Evolutionary conservation across 1,140 invertebrate genomes (phyloP), one percentile per base, ranked within the genome.

Genomic region (Aphelenchoides fujianensis): DNA sequence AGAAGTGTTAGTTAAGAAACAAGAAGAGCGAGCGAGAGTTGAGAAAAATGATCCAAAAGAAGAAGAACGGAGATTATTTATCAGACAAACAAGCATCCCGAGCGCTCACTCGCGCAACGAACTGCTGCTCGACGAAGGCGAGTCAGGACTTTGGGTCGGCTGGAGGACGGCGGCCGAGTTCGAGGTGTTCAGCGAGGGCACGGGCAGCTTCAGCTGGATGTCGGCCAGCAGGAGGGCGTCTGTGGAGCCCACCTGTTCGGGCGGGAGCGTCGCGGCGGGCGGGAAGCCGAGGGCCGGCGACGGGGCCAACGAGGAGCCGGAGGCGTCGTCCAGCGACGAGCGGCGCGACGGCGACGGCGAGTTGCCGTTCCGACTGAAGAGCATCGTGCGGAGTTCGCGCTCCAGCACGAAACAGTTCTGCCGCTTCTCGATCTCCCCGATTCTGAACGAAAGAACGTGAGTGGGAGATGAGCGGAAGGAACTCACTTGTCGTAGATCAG

Each of bases 401-500:
- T 76, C 75, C 16, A 76, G 27, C 23, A 72, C 53, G 37, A 76
- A 76, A 30, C 79, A 73, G 37, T 79, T 76, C 37, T 63, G 75
- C 2, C 75, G 64, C 9, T 19, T 36, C 52, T 76, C 75, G 2
- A 74, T 41, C 48, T 76, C 75, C 27, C 75, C 75, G 41, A 76
- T 76, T 52, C 74, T 75, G 32, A 1, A 66, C 27, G 28, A 5
- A 16, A n/a, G 55, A 7, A 16, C 34, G 7, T 7, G 19, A 37
- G 30, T n/a, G n/a, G n/a, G n/a, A n/a, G n/a, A n/a, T n/a, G n/a
- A n/a, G n/a, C n/a, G n/a, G n/a, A 2, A 48, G 23, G 69, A 70
- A 3, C n/a, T 23, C 55, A 9, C 76, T 74, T 35, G 59, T 83
- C 82, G 63, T 83, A 83, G 35, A 83, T 83, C 5, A 83, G 61